Percentiles rank a stretch among this genome's conserved stretches.
phyloP scores from a whole-genome alignment of 2,888 invertebrate genomes.

The Boloria selene region DNA sequence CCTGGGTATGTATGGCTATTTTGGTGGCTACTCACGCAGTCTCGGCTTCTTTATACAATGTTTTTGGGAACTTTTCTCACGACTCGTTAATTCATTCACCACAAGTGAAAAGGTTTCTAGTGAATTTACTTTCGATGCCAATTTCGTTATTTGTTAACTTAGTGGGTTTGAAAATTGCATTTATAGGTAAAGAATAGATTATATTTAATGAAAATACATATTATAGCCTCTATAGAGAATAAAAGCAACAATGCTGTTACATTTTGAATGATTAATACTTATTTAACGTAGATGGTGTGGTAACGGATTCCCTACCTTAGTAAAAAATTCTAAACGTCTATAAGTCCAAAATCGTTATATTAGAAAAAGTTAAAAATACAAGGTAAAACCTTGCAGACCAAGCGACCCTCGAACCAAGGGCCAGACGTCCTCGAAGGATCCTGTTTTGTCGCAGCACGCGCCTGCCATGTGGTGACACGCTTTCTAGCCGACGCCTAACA shows the following conservation, averaged over 20 bases:
- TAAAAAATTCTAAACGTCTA: too few relatives aligned
- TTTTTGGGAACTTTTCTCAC: conserved; percentile 15
- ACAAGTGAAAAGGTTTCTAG: not conserved
- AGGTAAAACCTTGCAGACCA: not conserved
- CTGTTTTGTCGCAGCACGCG: conserved; percentile 33
- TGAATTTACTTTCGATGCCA: conserved; percentile 10
- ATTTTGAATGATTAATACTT: not conserved
- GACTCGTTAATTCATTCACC: conserved; percentile 7
- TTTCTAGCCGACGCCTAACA: conserved; percentile 36
- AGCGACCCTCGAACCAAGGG: conserved; percentile 17
- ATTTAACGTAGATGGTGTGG: not conserved
- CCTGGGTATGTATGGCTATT: conserved; percentile 11
- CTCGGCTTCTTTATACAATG: conserved; percentile 3
- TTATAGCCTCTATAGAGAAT: too few relatives aligned
- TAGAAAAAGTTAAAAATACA: too few relatives aligned
- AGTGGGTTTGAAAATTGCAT: not conserved
- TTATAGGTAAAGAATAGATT: too few relatives aligned
- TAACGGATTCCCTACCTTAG: too few relatives aligned
- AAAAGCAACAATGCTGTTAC: too few relatives aligned
- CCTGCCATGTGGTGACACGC: conserved; percentile 38
- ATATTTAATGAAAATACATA: too few relatives aligned
- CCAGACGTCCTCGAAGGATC: conserved; percentile 32
- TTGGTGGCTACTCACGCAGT: conserved; percentile 5
- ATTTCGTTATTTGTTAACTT: not conserved
- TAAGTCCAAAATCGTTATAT: too few relatives aligned